A percentile compares a stretch with the other conserved stretches of the same genome.
Evolutionary conservation across 2,888 invertebrate species (phyloP).

Genomic region (Paralinhomoeus sp.): DNA sequence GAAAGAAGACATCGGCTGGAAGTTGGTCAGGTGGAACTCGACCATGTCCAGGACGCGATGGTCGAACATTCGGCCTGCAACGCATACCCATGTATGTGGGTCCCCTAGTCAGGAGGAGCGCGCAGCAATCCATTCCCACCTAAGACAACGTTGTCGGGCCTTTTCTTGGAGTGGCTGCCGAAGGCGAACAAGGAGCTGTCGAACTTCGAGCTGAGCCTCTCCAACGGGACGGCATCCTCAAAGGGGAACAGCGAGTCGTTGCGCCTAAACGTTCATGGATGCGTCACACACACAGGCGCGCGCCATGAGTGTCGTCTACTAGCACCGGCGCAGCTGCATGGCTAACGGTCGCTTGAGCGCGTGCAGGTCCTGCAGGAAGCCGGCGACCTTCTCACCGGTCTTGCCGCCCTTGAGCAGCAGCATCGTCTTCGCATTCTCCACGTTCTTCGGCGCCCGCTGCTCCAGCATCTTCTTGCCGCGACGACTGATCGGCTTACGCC

Average conservation of each 20-base stretch:
- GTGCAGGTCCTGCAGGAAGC: slow-evolving; percentile 53
- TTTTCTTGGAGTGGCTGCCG: slow-evolving; percentile 73
- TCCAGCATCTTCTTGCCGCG: slow-evolving; percentile 61
- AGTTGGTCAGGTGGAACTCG: slow-evolving; percentile 69
- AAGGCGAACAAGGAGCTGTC: slow-evolving; percentile 73
- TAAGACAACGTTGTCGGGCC: slow-evolving; percentile 68
- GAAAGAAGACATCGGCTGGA: slow-evolving; percentile 53
- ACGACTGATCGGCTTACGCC: slow-evolving; percentile 68
- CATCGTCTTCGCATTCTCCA: slow-evolving; percentile 62
- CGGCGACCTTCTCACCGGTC: slow-evolving; percentile 36
- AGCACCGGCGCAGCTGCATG: too few species aligned
- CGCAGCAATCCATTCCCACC: slow-evolving; percentile 31
- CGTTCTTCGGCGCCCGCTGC: slow-evolving; percentile 57
- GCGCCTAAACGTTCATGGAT: too few species aligned
- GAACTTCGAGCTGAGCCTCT: slow-evolving; percentile 45
- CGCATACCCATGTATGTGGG: slow-evolving; percentile 2
- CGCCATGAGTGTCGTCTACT: too few species aligned
- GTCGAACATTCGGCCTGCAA: slow-evolving; percentile 51
- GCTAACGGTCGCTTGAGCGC: too few species aligned
- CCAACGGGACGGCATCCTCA: slow-evolving; percentile 61
- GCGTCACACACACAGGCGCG: too few species aligned
- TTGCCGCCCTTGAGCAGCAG: slow-evolving; percentile 64
- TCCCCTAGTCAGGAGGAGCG: slow-evolving; percentile 9
- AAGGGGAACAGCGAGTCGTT: slow-evolving; percentile 32
- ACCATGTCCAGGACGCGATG: slow-evolving; percentile 77